These are phyloP conservation scores for Drosophila arizonae DNA, from an alignment of 1,140 invertebrate genomes.

Conservation along the genomic window DNA sequence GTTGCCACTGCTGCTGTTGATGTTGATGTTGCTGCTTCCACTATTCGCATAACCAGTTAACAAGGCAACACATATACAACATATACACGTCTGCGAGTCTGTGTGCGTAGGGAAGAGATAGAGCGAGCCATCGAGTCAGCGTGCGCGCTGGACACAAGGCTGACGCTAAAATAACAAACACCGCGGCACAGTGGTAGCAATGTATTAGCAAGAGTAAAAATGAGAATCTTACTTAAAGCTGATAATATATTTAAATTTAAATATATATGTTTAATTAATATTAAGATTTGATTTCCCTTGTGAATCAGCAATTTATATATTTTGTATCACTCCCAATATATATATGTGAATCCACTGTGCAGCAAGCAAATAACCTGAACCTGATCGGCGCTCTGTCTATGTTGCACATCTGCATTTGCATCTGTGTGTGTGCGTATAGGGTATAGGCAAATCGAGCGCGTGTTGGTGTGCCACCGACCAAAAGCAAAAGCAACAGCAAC, in stretches of 20 bases:
- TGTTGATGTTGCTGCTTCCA: constrained; percentile 24
- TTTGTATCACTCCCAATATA: background rate
- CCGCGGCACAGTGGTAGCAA: constrained; percentile 35
- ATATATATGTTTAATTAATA: no score
- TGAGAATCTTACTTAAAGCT: no score
- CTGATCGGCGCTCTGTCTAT: constrained; percentile 58
- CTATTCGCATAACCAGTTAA: constrained; percentile 78
- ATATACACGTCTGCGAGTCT: constrained; percentile 11
- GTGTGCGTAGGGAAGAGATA: constrained; percentile 33
- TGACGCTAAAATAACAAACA: constrained; percentile 37
- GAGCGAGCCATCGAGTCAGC: background rate
- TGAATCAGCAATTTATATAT: no score
- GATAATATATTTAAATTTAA: no score
- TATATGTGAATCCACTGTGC: constrained; percentile 42
- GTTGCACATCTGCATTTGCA: constrained; percentile 50
- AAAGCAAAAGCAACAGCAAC: constrained; percentile 25
- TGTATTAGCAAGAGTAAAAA: background rate
- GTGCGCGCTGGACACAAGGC: background rate
- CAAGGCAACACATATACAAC: constrained; percentile 49
- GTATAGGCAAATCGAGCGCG: constrained; percentile 17
- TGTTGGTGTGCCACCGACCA: constrained; percentile 20
- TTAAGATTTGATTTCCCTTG: no score
- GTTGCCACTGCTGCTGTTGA: constrained; percentile 22
- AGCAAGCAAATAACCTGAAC: constrained; percentile 54
- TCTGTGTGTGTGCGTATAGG: constrained; percentile 4